These are phyloP conservation scores for Eilema griseolum DNA, from an alignment of 2,888 invertebrate species.

Conservation along the genomic window DNA sequence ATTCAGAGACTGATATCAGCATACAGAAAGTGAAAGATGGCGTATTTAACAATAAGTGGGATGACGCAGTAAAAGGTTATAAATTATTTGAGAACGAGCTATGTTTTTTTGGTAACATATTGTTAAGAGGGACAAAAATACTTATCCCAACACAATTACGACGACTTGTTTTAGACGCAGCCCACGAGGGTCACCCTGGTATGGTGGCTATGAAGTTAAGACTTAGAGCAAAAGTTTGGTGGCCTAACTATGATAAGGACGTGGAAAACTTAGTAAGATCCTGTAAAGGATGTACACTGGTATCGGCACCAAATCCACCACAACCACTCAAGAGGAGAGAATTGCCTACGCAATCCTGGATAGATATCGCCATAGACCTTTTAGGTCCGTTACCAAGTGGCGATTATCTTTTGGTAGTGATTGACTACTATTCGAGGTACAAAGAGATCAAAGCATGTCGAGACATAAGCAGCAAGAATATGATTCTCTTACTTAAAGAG, in stretches of 20 bases:
- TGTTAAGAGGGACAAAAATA: conserved; percentile 13
- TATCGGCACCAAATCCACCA: conserved; percentile 33
- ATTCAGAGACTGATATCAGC: too few relatives aligned
- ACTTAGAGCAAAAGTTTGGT: conserved; percentile 36
- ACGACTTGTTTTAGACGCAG: conserved; percentile 13
- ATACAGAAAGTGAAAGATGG: conserved; percentile 15
- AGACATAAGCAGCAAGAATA: too few relatives aligned
- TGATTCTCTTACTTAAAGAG: too few relatives aligned
- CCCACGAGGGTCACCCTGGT: conserved; percentile 24
- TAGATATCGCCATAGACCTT: conserved; percentile 41
- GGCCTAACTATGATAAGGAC: conserved; percentile 42
- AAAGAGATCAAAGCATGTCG: neutral
- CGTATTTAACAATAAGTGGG: conserved; percentile 11
- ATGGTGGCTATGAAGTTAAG: conserved; percentile 22
- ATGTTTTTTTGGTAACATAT: conserved; percentile 9
- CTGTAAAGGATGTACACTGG: conserved; percentile 43
- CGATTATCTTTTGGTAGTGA: conserved; percentile 15
- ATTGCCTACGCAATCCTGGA: conserved; percentile 35
- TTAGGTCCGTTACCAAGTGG: conserved; percentile 47
- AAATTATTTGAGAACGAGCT: conserved; percentile 19
- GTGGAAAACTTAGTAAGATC: conserved; percentile 30
- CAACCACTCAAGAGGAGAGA: conserved; percentile 32
- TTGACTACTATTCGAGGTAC: conserved; percentile 1
- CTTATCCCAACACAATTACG: conserved; percentile 9
- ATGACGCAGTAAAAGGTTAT: conserved; percentile 2